Conservation (phyloP, 1,140 invertebrate species). For the Rhyzopertha dominica region DNA sequence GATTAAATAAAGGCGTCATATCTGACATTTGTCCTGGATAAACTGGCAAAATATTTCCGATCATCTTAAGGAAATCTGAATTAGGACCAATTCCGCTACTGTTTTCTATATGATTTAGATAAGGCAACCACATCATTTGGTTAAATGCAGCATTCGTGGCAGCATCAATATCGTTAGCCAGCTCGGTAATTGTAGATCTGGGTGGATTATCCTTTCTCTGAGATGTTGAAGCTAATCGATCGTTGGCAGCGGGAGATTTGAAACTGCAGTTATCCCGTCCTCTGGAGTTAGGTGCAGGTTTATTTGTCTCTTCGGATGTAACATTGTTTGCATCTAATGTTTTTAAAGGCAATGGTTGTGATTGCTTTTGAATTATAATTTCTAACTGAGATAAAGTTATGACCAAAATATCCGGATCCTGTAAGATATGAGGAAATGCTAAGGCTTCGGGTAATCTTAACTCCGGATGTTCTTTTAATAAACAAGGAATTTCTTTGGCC, state of each 20-base stretch:
- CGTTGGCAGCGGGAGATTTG: no score
- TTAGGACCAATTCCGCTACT: constrained; percentile 40
- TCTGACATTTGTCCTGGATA: constrained; percentile 48
- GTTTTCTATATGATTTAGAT: constrained; percentile 57
- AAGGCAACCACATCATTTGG: constrained; percentile 66
- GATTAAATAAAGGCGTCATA: constrained; percentile 47
- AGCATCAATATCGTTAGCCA: constrained; percentile 59
- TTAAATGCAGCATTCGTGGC: constrained; percentile 61
- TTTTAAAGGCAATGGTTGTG: constrained; percentile 32
- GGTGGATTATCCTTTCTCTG: no score
- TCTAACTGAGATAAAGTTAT: constrained; percentile 72
- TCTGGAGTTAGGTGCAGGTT: no score
- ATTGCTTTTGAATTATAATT: constrained; percentile 58
- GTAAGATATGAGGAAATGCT: constrained; percentile 62
- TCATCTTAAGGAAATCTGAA: constrained; percentile 50
- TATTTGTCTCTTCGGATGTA: background rate
- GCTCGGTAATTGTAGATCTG: constrained; percentile 35
- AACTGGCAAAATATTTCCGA: constrained; percentile 40
- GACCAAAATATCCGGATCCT: constrained; percentile 73
- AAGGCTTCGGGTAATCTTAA: constrained; percentile 65
- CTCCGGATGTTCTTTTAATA: constrained; percentile 64
- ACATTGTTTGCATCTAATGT: constrained; percentile 5
- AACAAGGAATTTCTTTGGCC: constrained; percentile 67
- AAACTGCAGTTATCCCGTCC: no score
- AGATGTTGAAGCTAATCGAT: no score